phyloP scores from a whole-genome alignment of 2,113 vertebrate genomes.

The Hippoglossus stenolepis region DNA sequence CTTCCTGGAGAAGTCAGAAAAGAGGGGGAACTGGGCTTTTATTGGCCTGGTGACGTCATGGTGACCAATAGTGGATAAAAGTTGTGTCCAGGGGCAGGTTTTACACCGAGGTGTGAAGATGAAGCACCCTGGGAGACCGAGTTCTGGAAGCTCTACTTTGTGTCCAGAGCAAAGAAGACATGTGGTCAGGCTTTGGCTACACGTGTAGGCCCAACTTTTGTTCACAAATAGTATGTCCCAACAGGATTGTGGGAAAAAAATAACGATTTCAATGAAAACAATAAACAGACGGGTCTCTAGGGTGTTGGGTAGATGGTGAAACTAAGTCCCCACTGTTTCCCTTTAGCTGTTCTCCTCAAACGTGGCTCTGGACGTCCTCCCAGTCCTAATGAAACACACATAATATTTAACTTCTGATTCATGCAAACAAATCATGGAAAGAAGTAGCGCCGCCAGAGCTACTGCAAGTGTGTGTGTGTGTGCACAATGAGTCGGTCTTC shows the following conservation, averaged over 20 bases:
- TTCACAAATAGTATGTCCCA: no score
- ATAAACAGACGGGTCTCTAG: not conserved
- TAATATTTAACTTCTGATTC: not conserved
- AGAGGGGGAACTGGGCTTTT: no score
- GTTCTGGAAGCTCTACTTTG: no score
- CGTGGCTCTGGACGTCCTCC: slow-evolving; percentile 17
- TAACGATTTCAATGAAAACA: not conserved
- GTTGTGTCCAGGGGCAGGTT: no score
- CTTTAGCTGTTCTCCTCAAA: slow-evolving; percentile 15
- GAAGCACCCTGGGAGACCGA: no score
- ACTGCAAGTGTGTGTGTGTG: not conserved
- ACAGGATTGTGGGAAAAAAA: not conserved
- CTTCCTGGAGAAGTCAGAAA: no score
- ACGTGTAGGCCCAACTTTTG: no score
- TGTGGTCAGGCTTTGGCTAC: no score
- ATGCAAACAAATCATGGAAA: not conserved
- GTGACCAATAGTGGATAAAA: no score
- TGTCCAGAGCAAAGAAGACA: no score
- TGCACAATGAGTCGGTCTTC: slow-evolving; percentile 2
- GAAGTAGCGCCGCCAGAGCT: not conserved
- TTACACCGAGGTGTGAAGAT: no score
- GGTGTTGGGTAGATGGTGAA: not conserved
- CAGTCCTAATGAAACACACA: slow-evolving; percentile 40
- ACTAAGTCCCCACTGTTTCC: not conserved
- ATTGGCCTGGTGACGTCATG: no score